Conservation (phyloP, 2,888 invertebrate species). For the Polyploca ridens region DNA sequence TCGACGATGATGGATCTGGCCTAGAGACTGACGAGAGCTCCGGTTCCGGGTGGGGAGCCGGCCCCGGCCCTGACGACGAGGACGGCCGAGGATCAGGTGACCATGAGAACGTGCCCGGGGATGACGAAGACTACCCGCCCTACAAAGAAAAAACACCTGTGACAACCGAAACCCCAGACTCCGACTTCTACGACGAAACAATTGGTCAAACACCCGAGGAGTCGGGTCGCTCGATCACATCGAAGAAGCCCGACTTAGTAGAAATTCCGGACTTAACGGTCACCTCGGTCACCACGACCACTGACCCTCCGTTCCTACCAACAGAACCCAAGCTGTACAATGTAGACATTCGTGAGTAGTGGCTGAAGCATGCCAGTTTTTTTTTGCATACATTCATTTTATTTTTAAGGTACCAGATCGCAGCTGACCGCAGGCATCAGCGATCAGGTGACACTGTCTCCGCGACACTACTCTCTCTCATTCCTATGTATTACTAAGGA, state of each 20-base stretch:
- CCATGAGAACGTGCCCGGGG: conserved; percentile 57
- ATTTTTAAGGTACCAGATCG: conserved; percentile 28
- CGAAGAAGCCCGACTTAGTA: background rate
- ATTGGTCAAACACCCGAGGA: background rate
- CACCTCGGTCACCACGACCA: conserved; percentile 37
- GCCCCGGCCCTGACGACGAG: conserved; percentile 91
- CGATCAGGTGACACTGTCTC: too few species aligned
- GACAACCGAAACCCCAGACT: conserved; percentile 17
- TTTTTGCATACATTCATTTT: conserved; percentile 65
- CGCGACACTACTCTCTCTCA: too few species aligned
- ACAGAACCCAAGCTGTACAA: conserved; percentile 56
- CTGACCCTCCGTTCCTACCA: conserved; percentile 56
- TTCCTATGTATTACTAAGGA: too few species aligned
- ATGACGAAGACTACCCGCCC: conserved; percentile 76
- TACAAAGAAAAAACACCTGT: conserved; percentile 33
- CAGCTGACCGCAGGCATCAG: too few species aligned
- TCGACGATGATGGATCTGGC: conserved; percentile 91
- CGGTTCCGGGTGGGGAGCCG: conserved; percentile 91
- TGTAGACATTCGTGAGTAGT: conserved; percentile 81
- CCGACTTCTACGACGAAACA: conserved; percentile 11
- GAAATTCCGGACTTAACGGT: conserved; percentile 30
- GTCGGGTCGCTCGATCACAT: background rate
- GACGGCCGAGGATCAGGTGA: conserved; percentile 82
- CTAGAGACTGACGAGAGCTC: conserved; percentile 92
- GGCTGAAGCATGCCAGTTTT: conserved; percentile 81